Evolutionary conservation across 2,888 invertebrate genomes (phyloP), one percentile per base, ranked within the genome.

Genomic region (Rhamphomyia laevipes): DNA sequence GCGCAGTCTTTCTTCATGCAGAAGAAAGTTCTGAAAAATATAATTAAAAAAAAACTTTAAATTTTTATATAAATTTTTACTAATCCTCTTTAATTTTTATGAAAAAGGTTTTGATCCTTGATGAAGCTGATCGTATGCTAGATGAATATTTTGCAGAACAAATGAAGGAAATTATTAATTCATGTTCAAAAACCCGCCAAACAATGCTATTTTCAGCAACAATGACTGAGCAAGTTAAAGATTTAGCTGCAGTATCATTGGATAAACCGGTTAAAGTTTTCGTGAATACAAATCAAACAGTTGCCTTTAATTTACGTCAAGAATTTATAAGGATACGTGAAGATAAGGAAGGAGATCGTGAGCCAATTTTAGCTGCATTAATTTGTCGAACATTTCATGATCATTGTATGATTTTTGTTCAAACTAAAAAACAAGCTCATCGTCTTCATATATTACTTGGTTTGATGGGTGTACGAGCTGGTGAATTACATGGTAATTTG

Each of bases 121-220:
- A 81, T 55, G 81, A 81, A 60, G 81, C 82, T 18, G 81, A 81
- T 68, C 77, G 94, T 59, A 97, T 99, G 94, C 70, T 99, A 56
- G 97, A 99, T 69, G 96, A 97, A 65, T 92, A 93, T 69, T 99
- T 99, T 73, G 92, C 93, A 0, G 95, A 96, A 58, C 99, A 99
- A 70, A 94, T 99, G 93, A 96, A 94, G 64, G 95, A 97, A 72
- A 91, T 99, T 60, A 89, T 99, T 45, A 82, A 84, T 16, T 86
- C 93, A 59, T 97, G 97, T 68, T 81, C 93, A 0, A 78, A 83
- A 50, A 90, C 86, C 15, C 77, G 96, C 11, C 97, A 99, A 72
- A 97, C 95, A 0, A 88, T 99, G 81, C 73, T 99, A 50, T 97
- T 97, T 74, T 97, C 97, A 0, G 99, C 99, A 33, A 99, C 99